Conservation (phyloP, 2,888 invertebrate genomes). For the Poecilobothrus nobilitatus region DNA sequence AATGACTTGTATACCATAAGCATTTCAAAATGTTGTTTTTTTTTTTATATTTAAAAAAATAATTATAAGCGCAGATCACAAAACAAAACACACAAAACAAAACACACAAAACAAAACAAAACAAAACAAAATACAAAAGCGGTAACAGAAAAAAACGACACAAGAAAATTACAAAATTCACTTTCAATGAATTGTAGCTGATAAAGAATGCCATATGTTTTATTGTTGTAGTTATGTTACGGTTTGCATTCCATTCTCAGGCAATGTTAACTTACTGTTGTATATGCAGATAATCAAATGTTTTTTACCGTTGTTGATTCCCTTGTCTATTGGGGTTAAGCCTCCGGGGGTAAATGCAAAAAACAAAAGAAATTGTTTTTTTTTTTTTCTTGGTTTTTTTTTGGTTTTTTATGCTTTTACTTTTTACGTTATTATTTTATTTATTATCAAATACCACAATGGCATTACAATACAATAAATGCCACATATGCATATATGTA, state of each 20-base stretch:
- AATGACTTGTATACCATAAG: not conserved
- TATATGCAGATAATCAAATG: not conserved
- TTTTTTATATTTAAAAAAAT: not conserved
- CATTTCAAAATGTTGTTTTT: not conserved
- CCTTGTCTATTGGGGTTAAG: not conserved
- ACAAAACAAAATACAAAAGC: not conserved
- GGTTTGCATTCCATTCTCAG: not conserved
- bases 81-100: not conserved
- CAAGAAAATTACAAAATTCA: not conserved
- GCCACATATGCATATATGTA: too few relatives aligned
- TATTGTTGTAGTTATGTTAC: not conserved
- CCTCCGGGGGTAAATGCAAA: not conserved
- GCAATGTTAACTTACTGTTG: not conserved
- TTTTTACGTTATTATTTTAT: too few relatives aligned
- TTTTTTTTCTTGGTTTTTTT: not conserved
- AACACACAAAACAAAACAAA: not conserved
- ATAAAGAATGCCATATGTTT: not conserved
- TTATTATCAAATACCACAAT: too few relatives aligned
- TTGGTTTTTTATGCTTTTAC: too few relatives aligned
- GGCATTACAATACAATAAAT: too few relatives aligned
- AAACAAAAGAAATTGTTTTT: not conserved
- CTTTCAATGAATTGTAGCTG: not conserved
- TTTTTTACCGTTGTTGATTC: not conserved
- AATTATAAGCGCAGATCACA: not conserved
- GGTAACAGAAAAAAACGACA: too few relatives aligned